A percentile compares a stretch with the other conserved stretches of the same genome.
Evolutionary conservation across 2,113 vertebrate species (phyloP).

Genomic region (Todiramphus saurophagus): DNA sequence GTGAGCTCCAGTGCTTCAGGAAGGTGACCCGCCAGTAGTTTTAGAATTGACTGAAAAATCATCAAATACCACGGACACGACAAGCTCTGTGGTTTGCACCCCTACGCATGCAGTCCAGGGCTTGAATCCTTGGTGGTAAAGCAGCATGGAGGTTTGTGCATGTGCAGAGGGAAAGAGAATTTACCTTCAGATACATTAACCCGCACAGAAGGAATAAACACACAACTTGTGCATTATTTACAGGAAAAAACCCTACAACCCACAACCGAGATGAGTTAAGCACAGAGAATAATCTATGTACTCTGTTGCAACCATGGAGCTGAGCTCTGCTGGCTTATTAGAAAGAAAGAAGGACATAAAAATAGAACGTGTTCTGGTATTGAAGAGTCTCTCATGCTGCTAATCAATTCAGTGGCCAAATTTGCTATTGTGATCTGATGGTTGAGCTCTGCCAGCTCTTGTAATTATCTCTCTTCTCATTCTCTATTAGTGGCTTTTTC

Average conservation of each 20-base stretch:
- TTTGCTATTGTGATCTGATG: constrained; percentile 62
- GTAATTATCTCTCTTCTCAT: constrained; percentile 57
- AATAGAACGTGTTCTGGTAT: constrained; percentile 37
- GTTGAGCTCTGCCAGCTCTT: constrained; percentile 49
- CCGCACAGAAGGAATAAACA: background rate
- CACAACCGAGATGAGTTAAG: background rate
- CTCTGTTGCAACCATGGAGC: background rate
- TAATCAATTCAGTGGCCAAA: constrained; percentile 46
- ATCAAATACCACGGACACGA: background rate
- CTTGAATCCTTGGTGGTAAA: background rate
- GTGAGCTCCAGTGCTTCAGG: background rate
- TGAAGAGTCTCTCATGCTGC: constrained; percentile 47
- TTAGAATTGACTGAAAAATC: background rate
- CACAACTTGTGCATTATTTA: background rate
- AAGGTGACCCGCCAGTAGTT: constrained; percentile 19
- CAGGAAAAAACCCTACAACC: background rate
- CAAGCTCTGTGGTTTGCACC: background rate
- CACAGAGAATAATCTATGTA: background rate
- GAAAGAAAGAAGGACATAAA: constrained; percentile 9
- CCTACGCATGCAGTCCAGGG: background rate
- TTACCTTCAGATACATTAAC: background rate
- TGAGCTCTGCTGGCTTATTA: background rate
- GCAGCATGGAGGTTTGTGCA: background rate
- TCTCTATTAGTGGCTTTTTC: constrained; percentile 43
- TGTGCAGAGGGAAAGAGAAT: background rate